Percentiles rank a stretch among this genome's conserved stretches.
Evolutionary conservation across 1,140 invertebrate genomes (phyloP).

Genomic region (Apis dorsata): DNA sequence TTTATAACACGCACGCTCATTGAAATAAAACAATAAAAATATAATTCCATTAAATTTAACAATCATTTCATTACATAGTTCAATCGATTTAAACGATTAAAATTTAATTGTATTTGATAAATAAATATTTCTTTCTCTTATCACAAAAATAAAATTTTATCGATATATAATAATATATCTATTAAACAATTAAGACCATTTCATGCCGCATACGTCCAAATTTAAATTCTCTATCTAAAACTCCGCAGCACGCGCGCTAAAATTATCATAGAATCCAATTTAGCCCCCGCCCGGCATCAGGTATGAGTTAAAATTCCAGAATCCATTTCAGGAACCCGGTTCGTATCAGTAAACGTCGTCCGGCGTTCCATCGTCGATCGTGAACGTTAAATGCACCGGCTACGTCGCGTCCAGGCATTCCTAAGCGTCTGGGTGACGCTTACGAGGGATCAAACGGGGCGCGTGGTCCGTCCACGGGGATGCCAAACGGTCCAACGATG

Average conservation of each 20-base stretch:
- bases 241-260: background rate
- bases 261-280: constrained; percentile 20
- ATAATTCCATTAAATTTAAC: too few relatives aligned
- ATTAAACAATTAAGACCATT: too few relatives aligned
- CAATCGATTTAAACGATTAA: too few relatives aligned
- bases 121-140: too few relatives aligned
- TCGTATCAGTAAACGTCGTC: constrained; percentile 1
- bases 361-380: constrained; percentile 54
- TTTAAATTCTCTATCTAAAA: too few relatives aligned
- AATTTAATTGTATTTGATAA: too few relatives aligned
- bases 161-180: too few relatives aligned
- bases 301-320: constrained; percentile 17
- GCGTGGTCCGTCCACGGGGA: constrained; percentile 35
- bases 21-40: too few relatives aligned
- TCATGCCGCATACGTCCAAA: too few relatives aligned
- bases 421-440: constrained; percentile 54
- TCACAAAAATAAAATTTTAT: too few relatives aligned
- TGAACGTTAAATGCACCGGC: constrained; percentile 56
- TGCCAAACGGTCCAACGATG: constrained; percentile 59
- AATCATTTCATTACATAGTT: too few relatives aligned
- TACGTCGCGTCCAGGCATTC: constrained; percentile 51
- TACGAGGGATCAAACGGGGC: constrained; percentile 49
- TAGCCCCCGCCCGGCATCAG: background rate
- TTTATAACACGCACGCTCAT: too few relatives aligned
- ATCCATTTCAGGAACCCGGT: background rate